phyloP scores from a whole-genome alignment of 2,113 vertebrate species.

The Cariama cristata region DNA sequence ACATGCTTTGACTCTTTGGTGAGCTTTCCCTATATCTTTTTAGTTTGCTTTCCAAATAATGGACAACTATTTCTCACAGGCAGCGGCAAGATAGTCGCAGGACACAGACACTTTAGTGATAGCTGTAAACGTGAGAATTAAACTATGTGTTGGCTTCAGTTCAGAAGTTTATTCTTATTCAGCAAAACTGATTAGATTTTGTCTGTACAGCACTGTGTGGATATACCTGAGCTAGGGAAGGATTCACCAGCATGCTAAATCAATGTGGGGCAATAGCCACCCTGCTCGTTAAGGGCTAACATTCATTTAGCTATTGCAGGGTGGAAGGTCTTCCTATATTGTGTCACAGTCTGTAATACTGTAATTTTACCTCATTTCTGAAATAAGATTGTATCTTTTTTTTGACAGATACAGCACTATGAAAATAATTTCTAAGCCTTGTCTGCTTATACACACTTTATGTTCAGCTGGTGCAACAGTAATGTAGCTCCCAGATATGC shows the following conservation, averaged over 20 bases:
- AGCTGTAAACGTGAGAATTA: conserved; percentile 1
- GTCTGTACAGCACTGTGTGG: not conserved
- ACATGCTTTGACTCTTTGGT: conserved; percentile 44
- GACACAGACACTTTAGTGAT: not conserved
- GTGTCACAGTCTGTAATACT: not conserved
- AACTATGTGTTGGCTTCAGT: not conserved
- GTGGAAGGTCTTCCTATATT: not conserved
- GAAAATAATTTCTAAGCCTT: not conserved
- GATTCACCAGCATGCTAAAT: not conserved
- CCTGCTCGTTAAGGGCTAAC: not conserved
- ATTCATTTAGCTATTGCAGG: not conserved
- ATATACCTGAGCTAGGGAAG: not conserved
- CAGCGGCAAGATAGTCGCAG: not conserved
- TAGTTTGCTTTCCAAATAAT: not conserved
- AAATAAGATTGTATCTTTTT: not conserved
- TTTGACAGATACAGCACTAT: not conserved
- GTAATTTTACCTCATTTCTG: conserved; percentile 12
- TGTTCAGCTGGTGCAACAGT: not conserved
- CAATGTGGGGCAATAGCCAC: not conserved
- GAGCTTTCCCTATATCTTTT: conserved; percentile 27
- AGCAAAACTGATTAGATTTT: conserved; percentile 6
- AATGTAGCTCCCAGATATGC: not conserved
- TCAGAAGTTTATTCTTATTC: conserved; percentile 29
- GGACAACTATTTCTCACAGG: not conserved
- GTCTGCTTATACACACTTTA: not conserved